Base-by-base conservation (phyloP, 2,888 invertebrate species). In the Drosophila bunnanda region DNA sequence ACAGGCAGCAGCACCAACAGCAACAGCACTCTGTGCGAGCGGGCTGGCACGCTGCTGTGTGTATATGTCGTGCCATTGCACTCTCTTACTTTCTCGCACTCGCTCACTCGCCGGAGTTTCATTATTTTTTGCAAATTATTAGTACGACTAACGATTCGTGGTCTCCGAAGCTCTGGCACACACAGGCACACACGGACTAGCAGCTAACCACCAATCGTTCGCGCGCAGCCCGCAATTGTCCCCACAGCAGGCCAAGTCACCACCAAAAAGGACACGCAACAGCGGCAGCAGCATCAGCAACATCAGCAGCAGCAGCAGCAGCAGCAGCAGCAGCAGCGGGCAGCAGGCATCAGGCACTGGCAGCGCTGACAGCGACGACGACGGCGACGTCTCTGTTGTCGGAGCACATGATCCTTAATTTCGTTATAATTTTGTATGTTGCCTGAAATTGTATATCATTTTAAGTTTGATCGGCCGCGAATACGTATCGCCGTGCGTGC, bases 381-480 rank as follows among this genome's bases (percentile, higher is more conserved):
- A 43, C 56, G 55, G 25, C 60, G 61, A 28, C 74, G 60, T 46
- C 50, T 62, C 55, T 59, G 75, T 55, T 57, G 59, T 54, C 73
- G 83, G 83, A 84, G 86, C 90, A 91, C 91, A 92, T 92, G 92
- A 92, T 92, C 92, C 91, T 91, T 91, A 92, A 92, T 92, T 92
- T 92, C 87, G 91, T 92, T 92, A 91, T 89, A 89, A 89, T 90
- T 91, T 91, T 91, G 89, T 90, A 87, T 89, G 87, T 86, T 91
- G 91, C 82, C 87, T 91, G 91, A 89, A 90, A 91, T 91, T 90
- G 91, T 90, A 92, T 91, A 92, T 92, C 92, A 92, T 92, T 92
- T 92, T 91, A 90, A 92, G 91, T 92, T 91, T 91, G 92, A 92
- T 91, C 92, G 92, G 91, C 91, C 90, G 92, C 90, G 92, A 91